phyloP scores from a whole-genome alignment of 1,140 invertebrate species.

The Lasaia peninsularis region DNA sequence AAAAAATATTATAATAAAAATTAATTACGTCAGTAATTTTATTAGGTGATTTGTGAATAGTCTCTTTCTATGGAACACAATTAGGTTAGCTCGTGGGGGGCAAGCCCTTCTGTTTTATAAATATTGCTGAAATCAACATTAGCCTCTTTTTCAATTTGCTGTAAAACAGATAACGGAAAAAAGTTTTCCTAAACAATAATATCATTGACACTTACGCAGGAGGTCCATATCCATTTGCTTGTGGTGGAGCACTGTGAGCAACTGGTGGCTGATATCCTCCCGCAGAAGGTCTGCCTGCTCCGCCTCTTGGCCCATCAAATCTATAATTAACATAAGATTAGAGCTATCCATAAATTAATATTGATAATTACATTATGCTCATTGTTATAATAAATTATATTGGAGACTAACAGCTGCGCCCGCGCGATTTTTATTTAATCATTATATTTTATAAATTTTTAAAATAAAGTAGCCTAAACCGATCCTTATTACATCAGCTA shows the following conservation, averaged over 20 bases:
- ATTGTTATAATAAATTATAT: no score
- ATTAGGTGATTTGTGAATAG: no score
- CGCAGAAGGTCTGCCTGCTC: constrained; percentile 35
- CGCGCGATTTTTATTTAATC: no score
- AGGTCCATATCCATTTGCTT: constrained; percentile 60
- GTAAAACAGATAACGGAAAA: neutral
- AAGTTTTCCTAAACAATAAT: no score
- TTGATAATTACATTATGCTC: neutral
- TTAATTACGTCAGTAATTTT: no score
- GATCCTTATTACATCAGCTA: no score
- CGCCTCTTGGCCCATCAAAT: constrained; percentile 57
- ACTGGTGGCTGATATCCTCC: constrained; percentile 43
- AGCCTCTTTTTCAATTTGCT: neutral
- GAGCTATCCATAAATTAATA: neutral
- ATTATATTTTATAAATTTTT: no score
- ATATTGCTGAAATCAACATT: neutral
- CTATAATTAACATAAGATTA: constrained; percentile 27
- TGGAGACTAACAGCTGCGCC: no score
- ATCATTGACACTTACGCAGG: constrained; percentile 61
- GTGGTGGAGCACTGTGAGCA: constrained; percentile 42
- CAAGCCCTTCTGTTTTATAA: no score
- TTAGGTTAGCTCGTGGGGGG: no score
- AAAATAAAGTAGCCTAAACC: no score
- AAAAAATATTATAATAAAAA: neutral
- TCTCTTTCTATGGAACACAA: no score